Evolutionary conservation across 2,888 invertebrate genomes (phyloP).

Genomic region (Eustalomyia histrio): DNA sequence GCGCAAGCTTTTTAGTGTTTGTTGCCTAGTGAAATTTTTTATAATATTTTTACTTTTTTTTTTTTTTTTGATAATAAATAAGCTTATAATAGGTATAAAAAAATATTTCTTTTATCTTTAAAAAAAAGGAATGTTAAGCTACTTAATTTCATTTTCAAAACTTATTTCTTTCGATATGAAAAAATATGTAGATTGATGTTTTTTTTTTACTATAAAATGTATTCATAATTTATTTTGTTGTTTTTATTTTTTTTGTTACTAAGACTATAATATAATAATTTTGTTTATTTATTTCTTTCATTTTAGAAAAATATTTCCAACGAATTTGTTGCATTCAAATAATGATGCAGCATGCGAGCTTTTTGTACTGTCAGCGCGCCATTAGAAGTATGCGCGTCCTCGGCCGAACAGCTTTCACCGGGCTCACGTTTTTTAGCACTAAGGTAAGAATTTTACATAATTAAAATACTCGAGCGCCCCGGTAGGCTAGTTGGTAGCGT

Average conservation of each 20-base stretch:
- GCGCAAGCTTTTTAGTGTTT: constrained; percentile 33
- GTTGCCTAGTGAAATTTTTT: constrained; percentile 55
- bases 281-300: constrained; percentile 30
- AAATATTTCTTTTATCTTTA: constrained; percentile 21
- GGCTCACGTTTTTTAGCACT: constrained; percentile 83
- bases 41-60: not conserved
- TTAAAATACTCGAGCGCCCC: too few relatives aligned
- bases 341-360: constrained; percentile 84
- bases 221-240: constrained; percentile 5
- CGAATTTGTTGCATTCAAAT: constrained; percentile 79
- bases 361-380: constrained; percentile 91
- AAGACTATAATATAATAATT: constrained; percentile 3
- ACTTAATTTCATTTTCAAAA: constrained; percentile 28
- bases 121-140: constrained; percentile 51
- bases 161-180: constrained; percentile 32
- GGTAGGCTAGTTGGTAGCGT: too few relatives aligned
- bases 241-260: constrained; percentile 2
- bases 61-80: constrained; percentile 21
- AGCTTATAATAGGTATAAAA: constrained; percentile 27
- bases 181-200: constrained; percentile 48
- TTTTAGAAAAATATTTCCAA: constrained; percentile 79
- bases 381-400: constrained; percentile 88
- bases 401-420: constrained; percentile 81
- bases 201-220: constrained; percentile 29
- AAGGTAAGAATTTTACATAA: constrained; percentile 71